Percentiles rank a stretch among this genome's conserved stretches.
Conservation (phyloP, 2,113 vertebrate species). For the Ivindomyrus marchei region DNA sequence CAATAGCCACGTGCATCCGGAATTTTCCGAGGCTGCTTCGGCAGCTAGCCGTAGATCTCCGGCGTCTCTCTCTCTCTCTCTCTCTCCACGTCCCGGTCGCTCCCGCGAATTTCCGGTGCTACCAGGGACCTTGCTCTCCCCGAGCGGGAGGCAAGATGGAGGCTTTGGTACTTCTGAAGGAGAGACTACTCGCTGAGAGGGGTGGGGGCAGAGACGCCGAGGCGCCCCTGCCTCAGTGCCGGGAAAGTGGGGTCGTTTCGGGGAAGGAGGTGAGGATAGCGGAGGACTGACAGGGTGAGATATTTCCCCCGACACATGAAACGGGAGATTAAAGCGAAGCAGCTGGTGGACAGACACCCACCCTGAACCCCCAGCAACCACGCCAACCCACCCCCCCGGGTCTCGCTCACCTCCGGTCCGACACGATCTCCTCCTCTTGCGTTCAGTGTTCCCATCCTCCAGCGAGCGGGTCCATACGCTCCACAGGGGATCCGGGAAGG, state of each 20-base stretch:
- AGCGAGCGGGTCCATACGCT: not conserved
- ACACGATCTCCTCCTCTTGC: not conserved
- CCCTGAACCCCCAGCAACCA: conserved; percentile 46
- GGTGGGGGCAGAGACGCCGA: conserved; percentile 31
- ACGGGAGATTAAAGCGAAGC: conserved; percentile 60
- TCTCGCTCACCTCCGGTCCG: conserved; percentile 62
- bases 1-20: not conserved
- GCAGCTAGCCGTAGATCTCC: not conserved
- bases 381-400: conserved; percentile 41
- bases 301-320: conserved; percentile 55
- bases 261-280: conserved; percentile 28
- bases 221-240: conserved; percentile 22
- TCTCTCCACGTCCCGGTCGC: not conserved
- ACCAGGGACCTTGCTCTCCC: not conserved
- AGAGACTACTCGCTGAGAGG: conserved; percentile 35
- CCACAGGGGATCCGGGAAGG: conserved; percentile 34
- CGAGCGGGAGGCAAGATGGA: conserved; percentile 3
- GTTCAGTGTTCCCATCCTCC: not conserved
- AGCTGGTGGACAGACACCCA: conserved; percentile 50
- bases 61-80: not conserved
- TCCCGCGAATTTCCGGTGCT: not conserved
- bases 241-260: conserved; percentile 28
- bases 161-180: conserved; percentile 34
- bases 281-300: conserved; percentile 55
- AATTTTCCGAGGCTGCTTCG: not conserved